A percentile compares a stretch with the other conserved stretches of the same genome.
Evolutionary conservation across 2,113 vertebrate species (phyloP).

Genomic region (Coreoperca whiteheadi): DNA sequence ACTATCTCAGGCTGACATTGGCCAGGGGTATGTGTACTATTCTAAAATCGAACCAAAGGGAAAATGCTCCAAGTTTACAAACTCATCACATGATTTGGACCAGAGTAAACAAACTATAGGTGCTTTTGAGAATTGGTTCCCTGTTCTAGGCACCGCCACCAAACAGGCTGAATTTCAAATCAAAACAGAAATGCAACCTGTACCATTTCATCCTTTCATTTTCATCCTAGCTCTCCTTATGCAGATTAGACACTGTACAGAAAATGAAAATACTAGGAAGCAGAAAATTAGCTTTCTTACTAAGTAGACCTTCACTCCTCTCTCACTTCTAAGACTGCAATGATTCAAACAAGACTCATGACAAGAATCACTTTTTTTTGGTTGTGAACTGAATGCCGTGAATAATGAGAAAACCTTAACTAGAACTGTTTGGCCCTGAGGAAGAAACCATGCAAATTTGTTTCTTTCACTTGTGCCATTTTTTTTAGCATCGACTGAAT

Average conservation of each 20-base stretch:
- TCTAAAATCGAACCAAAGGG: too few species aligned
- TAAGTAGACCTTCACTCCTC: constrained; percentile 27
- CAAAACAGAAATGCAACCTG: constrained; percentile 23
- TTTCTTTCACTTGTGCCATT: constrained; percentile 46
- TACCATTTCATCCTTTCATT: constrained; percentile 22
- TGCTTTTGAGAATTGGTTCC: constrained; percentile 3
- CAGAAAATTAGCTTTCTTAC: constrained; percentile 33
- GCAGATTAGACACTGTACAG: constrained; percentile 33
- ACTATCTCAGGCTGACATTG: too few species aligned
- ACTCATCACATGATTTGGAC: too few species aligned
- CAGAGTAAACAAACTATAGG: too few species aligned
- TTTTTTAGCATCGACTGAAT: constrained; percentile 28
- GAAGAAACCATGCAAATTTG: constrained; percentile 53
- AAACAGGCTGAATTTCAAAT: constrained; percentile 32
- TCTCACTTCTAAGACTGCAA: constrained; percentile 27
- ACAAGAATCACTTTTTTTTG: constrained; percentile 40
- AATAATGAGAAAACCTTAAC: constrained; percentile 59
- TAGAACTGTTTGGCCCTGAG: constrained; percentile 55
- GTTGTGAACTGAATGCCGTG: constrained; percentile 30
- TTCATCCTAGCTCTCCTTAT: constrained; percentile 20
- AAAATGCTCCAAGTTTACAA: too few species aligned
- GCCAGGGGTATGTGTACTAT: too few species aligned
- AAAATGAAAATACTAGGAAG: constrained; percentile 36
- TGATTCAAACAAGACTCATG: constrained; percentile 50
- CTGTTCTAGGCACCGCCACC: neutral